A percentile compares a stretch with the other conserved stretches of the same genome.
Evolutionary conservation across 2,797 vertebrate genomes (phyloP).

Genomic region (Prionace glauca): DNA sequence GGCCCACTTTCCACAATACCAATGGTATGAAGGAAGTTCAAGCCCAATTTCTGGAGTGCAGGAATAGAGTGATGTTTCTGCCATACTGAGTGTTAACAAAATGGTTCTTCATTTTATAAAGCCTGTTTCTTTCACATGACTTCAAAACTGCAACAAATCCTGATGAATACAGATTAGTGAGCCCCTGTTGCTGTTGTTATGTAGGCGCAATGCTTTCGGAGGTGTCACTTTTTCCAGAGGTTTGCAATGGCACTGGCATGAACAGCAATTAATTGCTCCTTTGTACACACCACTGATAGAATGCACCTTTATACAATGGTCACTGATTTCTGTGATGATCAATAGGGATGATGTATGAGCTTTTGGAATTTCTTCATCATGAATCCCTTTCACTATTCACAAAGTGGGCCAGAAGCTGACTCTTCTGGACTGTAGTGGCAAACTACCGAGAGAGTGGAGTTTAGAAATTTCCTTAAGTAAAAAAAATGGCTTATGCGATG

Average conservation of each 20-base stretch:
- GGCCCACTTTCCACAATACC: neutral
- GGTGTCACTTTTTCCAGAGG: neutral
- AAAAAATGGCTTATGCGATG: neutral
- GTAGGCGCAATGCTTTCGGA: neutral
- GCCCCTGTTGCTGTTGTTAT: neutral
- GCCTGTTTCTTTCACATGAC: neutral
- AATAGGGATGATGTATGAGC: neutral
- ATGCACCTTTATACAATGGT: neutral
- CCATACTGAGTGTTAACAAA: neutral
- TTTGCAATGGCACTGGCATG: neutral
- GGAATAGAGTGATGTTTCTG: neutral
- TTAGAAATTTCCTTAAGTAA: neutral
- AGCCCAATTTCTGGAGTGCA: neutral
- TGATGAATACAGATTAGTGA: neutral
- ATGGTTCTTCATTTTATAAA: neutral
- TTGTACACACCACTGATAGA: neutral
- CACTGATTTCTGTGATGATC: neutral
- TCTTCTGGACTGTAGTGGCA: neutral
- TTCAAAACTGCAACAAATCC: neutral
- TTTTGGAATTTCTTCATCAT: neutral
- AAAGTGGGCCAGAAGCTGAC: neutral
- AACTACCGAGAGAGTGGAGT: neutral
- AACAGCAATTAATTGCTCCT: neutral
- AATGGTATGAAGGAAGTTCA: neutral
- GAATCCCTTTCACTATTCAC: neutral